These are phyloP conservation scores for Beroe forskalii DNA, from an alignment of 37 sponge, comb jelly and placozoan species.

Conservation along the genomic window DNA sequence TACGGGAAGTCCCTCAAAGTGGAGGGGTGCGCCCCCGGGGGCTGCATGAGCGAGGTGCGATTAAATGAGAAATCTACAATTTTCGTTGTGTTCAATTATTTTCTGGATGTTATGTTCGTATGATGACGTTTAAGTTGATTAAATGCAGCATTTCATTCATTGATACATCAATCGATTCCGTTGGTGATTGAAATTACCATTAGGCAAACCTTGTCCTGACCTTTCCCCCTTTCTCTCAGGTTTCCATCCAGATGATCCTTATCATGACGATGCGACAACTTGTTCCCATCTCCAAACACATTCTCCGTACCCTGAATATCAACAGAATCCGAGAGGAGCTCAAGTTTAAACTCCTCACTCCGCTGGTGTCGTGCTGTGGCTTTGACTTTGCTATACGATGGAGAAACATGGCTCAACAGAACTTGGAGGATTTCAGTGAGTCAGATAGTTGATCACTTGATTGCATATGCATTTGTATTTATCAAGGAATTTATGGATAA, in stretches of 20 bases:
- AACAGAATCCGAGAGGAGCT: conserved; percentile 26
- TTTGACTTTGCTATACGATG: neutral
- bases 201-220: too few species aligned
- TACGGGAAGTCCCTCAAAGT: conserved; percentile 9
- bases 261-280: conserved; percentile 32
- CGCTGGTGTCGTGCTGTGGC: neutral
- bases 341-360: conserved; percentile 6
- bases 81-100: too few species aligned
- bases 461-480: too few species aligned
- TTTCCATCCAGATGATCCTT: conserved; percentile 55
- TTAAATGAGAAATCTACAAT: too few species aligned
- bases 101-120: too few species aligned
- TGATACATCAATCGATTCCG: too few species aligned
- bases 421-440: conserved; percentile 30
- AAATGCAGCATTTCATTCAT: too few species aligned
- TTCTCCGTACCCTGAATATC: conserved; percentile 14
- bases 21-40: conserved; percentile 44
- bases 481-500: too few species aligned
- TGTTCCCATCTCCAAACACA: conserved; percentile 6
- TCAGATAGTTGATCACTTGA: too few species aligned
- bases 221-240: too few species aligned
- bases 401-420: conserved; percentile 33
- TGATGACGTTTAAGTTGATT: too few species aligned
- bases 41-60: conserved; percentile 57
- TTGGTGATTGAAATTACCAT: too few species aligned